Base-by-base conservation (phyloP, 2,888 invertebrate species). In the Orthosia gracilis region DNA sequence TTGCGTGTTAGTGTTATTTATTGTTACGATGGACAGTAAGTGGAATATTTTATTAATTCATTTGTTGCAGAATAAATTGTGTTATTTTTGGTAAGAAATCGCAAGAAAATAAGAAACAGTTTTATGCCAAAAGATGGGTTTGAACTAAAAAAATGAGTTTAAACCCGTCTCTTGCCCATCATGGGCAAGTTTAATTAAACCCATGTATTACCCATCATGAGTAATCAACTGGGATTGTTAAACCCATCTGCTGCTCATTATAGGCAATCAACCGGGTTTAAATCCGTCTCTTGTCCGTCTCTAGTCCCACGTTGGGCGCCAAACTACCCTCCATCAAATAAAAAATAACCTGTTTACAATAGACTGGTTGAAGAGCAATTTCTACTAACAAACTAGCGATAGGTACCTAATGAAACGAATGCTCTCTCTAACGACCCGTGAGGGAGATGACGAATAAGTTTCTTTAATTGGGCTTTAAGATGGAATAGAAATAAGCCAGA, bases 301-400 rank as follows among this genome's bases (percentile, higher is more conserved):
- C 31, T 31, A 23, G 64, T 55, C 40, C 55, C 76, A 69, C n/a
- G 55, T 69, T 72, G 80, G 74, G 80, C 69, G 76, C 69, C 82
- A 82, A 73, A 47, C 4, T 26, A 15, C 21, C 15, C 11, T 47
- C 1, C 15, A 47, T 50, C 47, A 17, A 21, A 26, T 15, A 40
- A 50, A 26, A 64, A 21, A 15, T 15, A 3, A 26, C 45, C 17
- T 2, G 13, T 21, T 54, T 47, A 3, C 21, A 21, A 54, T 7
- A 21, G 17, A 31, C 7, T 15, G 47, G 0, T 55, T 15, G 21
- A 55, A n/a, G 17, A 47, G 11, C 26, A 70, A 26, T 11, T 31
- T 18, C 12, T 21, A 31, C 12, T 55, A 45, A 40, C 13, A n/a
- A 2, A 61, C 31, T 62, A 23, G 17, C 47, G 23, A 23, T 17